A percentile compares a stretch with the other conserved stretches of the same genome.
Conservation (phyloP, 1,140 invertebrate genomes). For the Riptortus pedestris region DNA sequence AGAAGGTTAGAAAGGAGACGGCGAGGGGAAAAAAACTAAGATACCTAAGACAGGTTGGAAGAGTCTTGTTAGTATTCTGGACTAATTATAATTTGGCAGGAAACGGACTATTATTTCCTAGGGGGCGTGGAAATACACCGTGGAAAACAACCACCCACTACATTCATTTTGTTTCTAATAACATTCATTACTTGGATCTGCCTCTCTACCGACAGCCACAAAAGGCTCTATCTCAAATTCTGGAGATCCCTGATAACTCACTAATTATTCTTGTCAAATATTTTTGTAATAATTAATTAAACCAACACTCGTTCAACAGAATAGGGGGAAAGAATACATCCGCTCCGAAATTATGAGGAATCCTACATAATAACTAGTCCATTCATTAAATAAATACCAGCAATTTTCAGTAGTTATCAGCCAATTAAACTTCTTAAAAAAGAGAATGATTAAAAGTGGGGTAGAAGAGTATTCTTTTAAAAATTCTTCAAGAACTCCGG, state of each 20-base stretch:
- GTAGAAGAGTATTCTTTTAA: too few species aligned
- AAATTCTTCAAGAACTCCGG: too few species aligned
- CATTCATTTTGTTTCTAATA: constrained; percentile 8
- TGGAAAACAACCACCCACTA: constrained; percentile 14
- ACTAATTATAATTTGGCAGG: constrained; percentile 22
- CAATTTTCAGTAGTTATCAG: too few species aligned
- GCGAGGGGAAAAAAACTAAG: neutral
- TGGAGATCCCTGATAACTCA: neutral
- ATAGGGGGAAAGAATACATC: too few species aligned
- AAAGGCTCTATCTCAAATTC: neutral
- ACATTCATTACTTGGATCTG: neutral
- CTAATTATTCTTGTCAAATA: neutral
- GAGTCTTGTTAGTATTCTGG: constrained; percentile 18
- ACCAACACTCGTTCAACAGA: neutral
- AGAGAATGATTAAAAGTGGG: too few species aligned
- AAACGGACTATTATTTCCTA: constrained; percentile 17
- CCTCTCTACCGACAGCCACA: too few species aligned
- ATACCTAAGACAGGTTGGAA: constrained; percentile 5
- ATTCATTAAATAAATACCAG: too few species aligned
- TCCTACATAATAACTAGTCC: too few species aligned
- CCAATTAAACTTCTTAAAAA: too few species aligned
- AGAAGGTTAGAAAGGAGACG: too few species aligned
- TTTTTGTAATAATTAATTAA: constrained; percentile 9
- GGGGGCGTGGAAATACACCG: constrained; percentile 19
- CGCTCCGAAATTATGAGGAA: too few species aligned